These are phyloP conservation scores for Gadus macrocephalus DNA, from an alignment of 2,113 vertebrate genomes.

Conservation along the genomic window DNA sequence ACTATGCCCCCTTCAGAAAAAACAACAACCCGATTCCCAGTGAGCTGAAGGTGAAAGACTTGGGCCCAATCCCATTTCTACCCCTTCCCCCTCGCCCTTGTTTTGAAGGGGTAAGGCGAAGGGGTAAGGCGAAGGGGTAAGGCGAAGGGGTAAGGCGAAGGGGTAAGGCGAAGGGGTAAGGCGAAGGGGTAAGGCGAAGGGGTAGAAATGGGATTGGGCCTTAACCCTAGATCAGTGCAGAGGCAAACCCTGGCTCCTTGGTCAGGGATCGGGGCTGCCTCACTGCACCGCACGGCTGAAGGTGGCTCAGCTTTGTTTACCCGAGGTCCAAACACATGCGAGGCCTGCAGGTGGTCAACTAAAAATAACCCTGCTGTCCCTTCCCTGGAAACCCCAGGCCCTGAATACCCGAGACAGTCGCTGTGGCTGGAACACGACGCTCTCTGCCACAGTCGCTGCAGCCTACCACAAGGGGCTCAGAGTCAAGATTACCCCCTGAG, in stretches of 20 bases:
- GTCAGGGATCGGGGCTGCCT: conserved; percentile 14
- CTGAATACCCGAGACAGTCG: conserved; percentile 7
- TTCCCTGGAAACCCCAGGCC: conserved; percentile 21
- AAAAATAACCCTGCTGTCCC: conserved; percentile 50
- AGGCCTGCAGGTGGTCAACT: conserved; percentile 51
- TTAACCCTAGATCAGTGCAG: conserved; percentile 1
- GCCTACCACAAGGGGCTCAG: neutral
- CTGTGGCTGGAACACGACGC: conserved; percentile 1
- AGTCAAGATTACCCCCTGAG: conserved; percentile 1
- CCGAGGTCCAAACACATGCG: conserved; percentile 46
- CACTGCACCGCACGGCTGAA: conserved; percentile 28
- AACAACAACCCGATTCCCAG: conserved; percentile 2
- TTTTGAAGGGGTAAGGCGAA: too few relatives aligned
- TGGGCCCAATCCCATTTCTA: too few relatives aligned
- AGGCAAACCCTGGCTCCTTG: neutral
- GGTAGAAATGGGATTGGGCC: too few relatives aligned
- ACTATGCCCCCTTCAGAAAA: conserved; percentile 9
- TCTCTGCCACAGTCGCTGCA: conserved; percentile 2
- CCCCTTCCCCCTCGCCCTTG: too few relatives aligned
- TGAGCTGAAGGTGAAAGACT: conserved; percentile 13
- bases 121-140: too few relatives aligned
- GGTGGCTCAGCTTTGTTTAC: conserved; percentile 46
- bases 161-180: too few relatives aligned
- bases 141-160: too few relatives aligned
- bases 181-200: too few relatives aligned